Conservation (phyloP, 2,888 invertebrate genomes). For the Oeneis ivallda region DNA sequence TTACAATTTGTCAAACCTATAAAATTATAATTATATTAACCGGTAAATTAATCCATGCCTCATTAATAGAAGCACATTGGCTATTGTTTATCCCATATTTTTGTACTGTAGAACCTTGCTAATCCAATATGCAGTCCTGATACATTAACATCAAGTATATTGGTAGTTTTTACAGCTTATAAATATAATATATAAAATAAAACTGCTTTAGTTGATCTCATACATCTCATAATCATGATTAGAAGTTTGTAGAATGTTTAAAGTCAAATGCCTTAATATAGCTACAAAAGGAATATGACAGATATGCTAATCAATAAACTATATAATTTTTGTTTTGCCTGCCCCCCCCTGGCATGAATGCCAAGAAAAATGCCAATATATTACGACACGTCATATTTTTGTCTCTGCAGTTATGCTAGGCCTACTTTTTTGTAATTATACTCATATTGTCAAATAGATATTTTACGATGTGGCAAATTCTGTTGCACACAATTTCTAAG, state of each 20-base stretch:
- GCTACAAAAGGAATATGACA: too few relatives aligned
- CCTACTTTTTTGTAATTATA: too few relatives aligned
- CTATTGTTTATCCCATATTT: conserved; percentile 52
- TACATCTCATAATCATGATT: background rate
- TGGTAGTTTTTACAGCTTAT: conserved; percentile 20
- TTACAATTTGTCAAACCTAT: conserved; percentile 29
- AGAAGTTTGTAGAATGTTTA: background rate
- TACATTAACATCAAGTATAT: conserved; percentile 22
- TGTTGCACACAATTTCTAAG: background rate
- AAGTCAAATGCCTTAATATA: too few relatives aligned
- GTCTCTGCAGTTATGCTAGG: too few relatives aligned
- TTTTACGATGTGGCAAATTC: background rate
- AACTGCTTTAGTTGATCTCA: conserved; percentile 18
- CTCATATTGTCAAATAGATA: background rate
- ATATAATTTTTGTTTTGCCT: too few relatives aligned
- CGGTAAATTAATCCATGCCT: conserved; percentile 59
- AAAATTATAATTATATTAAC: conserved; percentile 34
- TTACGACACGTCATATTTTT: too few relatives aligned
- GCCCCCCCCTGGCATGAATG: too few relatives aligned
- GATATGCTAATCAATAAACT: too few relatives aligned
- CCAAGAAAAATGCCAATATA: too few relatives aligned
- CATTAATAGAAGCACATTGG: conserved; percentile 71
- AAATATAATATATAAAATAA: too few relatives aligned
- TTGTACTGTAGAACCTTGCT: conserved; percentile 55
- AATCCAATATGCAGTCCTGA: conserved; percentile 36